Evolutionary conservation across 2,888 invertebrate genomes (phyloP), one percentile per base, ranked within the genome.

Genomic region (Aspidiotus rigidus): DNA sequence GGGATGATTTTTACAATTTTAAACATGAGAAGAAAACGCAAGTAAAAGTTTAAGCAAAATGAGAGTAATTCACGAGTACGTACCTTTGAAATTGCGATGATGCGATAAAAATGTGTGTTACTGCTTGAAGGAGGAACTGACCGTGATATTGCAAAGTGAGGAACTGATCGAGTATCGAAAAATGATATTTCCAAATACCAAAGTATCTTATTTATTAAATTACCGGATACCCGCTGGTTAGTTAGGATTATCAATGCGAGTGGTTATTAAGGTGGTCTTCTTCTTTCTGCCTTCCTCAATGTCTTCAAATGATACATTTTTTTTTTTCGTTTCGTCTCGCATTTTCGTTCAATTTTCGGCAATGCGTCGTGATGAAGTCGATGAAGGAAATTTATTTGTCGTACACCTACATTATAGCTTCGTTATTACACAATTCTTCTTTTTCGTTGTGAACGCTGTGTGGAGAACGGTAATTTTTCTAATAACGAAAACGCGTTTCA

Each of bases 401-500:
- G 28, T 39, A 67, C 67, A 60, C 67, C 67, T 67, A 67, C 67
- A 67, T 67, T 44, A 11, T 67, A 42, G 42, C 28, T 57, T 67
- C 67, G 67, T 67, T 67, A 67, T 67, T 67, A 60, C 67, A 67
- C 67, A 67, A 67, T 67, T 67, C 67, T 67, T 67, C 44, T 53
- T 17, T 28, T 17, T 28, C 56, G 49, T 59, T 60, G 10, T 49
- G 11, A 49, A 49, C 49, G 28, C 28, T 28, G 28, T 28, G 5
- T 28, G 28, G 28, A 28, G 28, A 28, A 28, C 28, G 28, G 28
- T 28, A 28, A 28, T 28, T 28, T 28, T 28, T 28, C 28, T 28
- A 28, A 28, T 28, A 28, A 28, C 28, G 28, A 28, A 28, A 28
- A 28, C 28, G 28, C 28, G 28, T 28, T 28, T 28, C 28, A 28